A percentile compares a stretch with the other conserved stretches of the same genome.
phyloP scores from a whole-genome alignment of 2,888 invertebrate genomes.

The Pimpla rufipes region DNA sequence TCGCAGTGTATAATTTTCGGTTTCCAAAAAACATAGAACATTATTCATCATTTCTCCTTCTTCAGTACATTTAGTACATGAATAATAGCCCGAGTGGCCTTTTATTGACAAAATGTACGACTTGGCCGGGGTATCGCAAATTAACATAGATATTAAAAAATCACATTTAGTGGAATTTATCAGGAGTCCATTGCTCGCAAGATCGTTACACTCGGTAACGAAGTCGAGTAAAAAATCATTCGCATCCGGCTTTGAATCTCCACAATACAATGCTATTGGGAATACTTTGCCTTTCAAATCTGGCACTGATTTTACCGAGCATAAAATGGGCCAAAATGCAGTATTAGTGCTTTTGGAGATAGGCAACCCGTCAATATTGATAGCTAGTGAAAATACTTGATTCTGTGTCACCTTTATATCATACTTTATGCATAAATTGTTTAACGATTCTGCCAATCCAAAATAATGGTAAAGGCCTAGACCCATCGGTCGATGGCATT shows the following conservation, averaged over 20 bases:
- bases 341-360: constrained; percentile 47
- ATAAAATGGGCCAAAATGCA: constrained; percentile 70
- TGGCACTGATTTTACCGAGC: constrained; percentile 57
- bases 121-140: constrained; percentile 72
- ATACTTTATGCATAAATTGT: constrained; percentile 32
- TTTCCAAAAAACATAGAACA: constrained; percentile 68
- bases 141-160: constrained; percentile 60
- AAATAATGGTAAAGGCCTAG: constrained; percentile 50
- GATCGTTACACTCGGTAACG: constrained; percentile 62
- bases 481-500: constrained; percentile 14
- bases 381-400: constrained; percentile 19
- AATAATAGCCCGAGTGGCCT: constrained; percentile 69
- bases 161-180: constrained; percentile 45
- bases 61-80: constrained; percentile 69
- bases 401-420: constrained; percentile 30
- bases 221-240: constrained; percentile 68
- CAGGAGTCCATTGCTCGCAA: constrained; percentile 63
- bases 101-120: constrained; percentile 65
- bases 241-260: constrained; percentile 63
- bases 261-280: constrained; percentile 70
- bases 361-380: constrained; percentile 52
- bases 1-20: constrained; percentile 55
- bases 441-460: constrained; percentile 36
- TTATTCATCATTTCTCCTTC: constrained; percentile 69
- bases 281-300: constrained; percentile 62